Evolutionary conservation across 2,797 vertebrate genomes (phyloP).

Genomic region (Denticeps clupeoides): DNA sequence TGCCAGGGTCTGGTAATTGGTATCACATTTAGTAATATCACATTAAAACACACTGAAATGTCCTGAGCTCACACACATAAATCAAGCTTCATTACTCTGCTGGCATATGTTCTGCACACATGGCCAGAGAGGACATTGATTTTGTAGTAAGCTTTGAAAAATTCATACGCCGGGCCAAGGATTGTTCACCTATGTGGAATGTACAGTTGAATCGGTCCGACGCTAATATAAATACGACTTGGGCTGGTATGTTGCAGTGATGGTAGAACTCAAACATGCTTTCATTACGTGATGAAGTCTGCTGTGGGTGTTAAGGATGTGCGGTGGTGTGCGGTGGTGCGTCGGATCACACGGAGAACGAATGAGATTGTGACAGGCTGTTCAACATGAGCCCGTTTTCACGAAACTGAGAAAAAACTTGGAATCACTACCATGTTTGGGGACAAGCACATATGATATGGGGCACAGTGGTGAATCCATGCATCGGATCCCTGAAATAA

Average conservation of each 20-base stretch:
- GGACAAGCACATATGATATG: no score
- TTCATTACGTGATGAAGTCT: no score
- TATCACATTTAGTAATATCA: conserved; percentile 51
- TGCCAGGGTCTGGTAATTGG: conserved; percentile 44
- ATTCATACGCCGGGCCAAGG: conserved; percentile 34
- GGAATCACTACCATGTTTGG: no score
- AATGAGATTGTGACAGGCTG: no score
- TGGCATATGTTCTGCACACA: conserved; percentile 39
- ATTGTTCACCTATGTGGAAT: conserved; percentile 61
- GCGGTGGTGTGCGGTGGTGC: no score
- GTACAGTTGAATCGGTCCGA: conserved; percentile 58
- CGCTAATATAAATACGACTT: conserved; percentile 50
- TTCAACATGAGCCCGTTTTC: no score
- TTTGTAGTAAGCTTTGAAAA: conserved; percentile 51
- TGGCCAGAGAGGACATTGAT: conserved; percentile 52
- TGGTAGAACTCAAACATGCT: no score
- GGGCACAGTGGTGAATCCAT: no score
- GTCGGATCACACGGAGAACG: no score
- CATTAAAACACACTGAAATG: conserved; percentile 46
- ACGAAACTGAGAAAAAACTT: no score
- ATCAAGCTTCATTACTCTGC: conserved; percentile 49
- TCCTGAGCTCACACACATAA: conserved; percentile 53
- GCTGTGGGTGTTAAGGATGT: no score
- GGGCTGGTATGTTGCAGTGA: conserved; percentile 21
- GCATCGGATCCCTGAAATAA: no score